A percentile compares a stretch with the other conserved stretches of the same genome.
Conservation (phyloP, 1,140 invertebrate genomes). For the Megathymus violae region DNA sequence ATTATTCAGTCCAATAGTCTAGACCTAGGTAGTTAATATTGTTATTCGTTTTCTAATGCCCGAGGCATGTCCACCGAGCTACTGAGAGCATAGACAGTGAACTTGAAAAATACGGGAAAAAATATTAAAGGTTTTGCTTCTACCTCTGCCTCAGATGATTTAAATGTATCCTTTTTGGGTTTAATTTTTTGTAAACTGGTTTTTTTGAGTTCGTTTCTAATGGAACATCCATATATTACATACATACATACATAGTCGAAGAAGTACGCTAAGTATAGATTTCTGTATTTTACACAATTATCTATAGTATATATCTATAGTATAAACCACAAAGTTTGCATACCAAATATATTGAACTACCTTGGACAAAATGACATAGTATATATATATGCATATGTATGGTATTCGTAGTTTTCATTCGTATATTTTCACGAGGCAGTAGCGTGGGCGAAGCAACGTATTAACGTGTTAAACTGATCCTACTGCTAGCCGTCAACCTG, state of each 20-base stretch:
- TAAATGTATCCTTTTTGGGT: not conserved
- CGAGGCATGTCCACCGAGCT: slow-evolving; percentile 42
- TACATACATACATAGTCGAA: no score
- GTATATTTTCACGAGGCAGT: slow-evolving; percentile 34
- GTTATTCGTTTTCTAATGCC: slow-evolving; percentile 55
- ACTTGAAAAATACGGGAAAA: slow-evolving; percentile 12
- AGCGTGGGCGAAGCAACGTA: slow-evolving; percentile 37
- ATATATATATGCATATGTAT: no score
- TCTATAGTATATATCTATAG: no score
- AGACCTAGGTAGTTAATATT: slow-evolving; percentile 61
- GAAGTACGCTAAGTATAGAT: no score
- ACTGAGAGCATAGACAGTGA: slow-evolving; percentile 40
- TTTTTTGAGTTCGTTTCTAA: no score
- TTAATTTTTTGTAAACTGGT: no score
- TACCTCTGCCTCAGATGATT: no score
- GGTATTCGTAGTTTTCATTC: slow-evolving; percentile 8
- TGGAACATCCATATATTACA: no score
- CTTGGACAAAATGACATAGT: no score
- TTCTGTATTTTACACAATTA: no score
- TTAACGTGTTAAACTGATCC: slow-evolving; percentile 34
- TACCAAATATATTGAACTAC: no score
- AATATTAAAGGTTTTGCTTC: not conserved
- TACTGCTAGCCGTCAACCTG: slow-evolving; percentile 37
- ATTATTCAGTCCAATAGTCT: slow-evolving; percentile 55
- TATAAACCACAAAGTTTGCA: no score